Percentiles rank a stretch among this genome's conserved stretches.
Conservation (phyloP, 2,797 vertebrate species). For the Sebastes matsubarae region DNA sequence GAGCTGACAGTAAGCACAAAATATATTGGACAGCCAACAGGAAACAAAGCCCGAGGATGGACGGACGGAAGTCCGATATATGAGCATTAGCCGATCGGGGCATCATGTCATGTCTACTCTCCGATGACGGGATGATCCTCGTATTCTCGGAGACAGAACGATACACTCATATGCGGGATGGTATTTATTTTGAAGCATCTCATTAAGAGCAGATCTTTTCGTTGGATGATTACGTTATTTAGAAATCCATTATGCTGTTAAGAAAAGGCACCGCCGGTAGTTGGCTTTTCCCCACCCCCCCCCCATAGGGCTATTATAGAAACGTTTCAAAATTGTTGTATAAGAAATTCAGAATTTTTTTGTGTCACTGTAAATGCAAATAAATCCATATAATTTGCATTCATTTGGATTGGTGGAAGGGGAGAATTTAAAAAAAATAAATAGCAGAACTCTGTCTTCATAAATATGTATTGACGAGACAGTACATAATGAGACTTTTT, state of each 20-base stretch:
- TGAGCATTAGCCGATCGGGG: conserved; percentile 32
- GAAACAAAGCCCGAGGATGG: conserved; percentile 53
- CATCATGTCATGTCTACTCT: conserved; percentile 33
- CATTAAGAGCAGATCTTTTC: conserved; percentile 13
- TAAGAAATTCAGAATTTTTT: not conserved
- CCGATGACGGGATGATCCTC: conserved; percentile 24
- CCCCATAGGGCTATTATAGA: not conserved
- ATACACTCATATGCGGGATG: not conserved
- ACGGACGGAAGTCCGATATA: conserved; percentile 41
- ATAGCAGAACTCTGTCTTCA: conserved; percentile 10
- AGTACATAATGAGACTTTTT: conserved; percentile 30
- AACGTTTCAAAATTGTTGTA: not conserved
- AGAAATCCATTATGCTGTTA: not conserved
- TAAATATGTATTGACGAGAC: conserved; percentile 41
- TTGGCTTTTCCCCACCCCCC: not conserved
- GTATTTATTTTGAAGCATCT: conserved; percentile 33
- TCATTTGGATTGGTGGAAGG: conserved; percentile 7
- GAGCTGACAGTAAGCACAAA: conserved; percentile 59
- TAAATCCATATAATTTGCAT: conserved; percentile 15
- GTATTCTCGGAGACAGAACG: conserved; percentile 5
- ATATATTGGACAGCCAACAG: conserved; percentile 50
- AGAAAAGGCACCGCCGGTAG: not conserved
- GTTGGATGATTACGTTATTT: not conserved
- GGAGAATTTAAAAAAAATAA: not conserved
- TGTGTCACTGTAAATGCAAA: conserved; percentile 21